Percentiles rank a stretch among this genome's conserved stretches.
These are phyloP conservation scores for Apostichopus japonicus DNA, from an alignment of 35 echinoderm and acorn worm genomes.

Conservation along the genomic window DNA sequence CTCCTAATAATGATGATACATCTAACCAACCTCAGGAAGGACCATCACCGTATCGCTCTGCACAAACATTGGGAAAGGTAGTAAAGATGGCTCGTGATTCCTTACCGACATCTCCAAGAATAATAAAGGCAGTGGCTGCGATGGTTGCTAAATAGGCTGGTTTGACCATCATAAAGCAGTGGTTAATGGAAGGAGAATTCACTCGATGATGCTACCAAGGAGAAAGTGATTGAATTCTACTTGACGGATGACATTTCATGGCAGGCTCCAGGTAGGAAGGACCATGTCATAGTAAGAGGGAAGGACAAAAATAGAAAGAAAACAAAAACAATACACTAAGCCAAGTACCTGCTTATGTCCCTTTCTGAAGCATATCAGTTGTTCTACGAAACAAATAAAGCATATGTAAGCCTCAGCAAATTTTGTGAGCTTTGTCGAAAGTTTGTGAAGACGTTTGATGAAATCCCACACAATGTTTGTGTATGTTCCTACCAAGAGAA, in stretches of 20 bases:
- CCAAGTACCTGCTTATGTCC: slow-evolving; percentile 54
- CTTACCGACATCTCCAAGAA: slow-evolving; percentile 55
- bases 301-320: slow-evolving; percentile 3
- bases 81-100: slow-evolving; percentile 8
- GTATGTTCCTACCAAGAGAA: slow-evolving; percentile 32
- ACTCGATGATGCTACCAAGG: background rate
- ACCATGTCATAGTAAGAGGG: slow-evolving; percentile 9
- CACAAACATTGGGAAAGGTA: slow-evolving; percentile 46
- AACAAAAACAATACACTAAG: slow-evolving; percentile 26
- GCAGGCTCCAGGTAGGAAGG: slow-evolving; percentile 53
- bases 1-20: background rate
- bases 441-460: slow-evolving; percentile 3
- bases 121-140: slow-evolving; percentile 37
- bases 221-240: slow-evolving; percentile 21
- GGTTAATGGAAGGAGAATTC: background rate
- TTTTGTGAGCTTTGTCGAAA: slow-evolving; percentile 8
- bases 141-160: slow-evolving; percentile 38
- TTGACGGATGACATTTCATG: slow-evolving; percentile 53
- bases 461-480: slow-evolving; percentile 50
- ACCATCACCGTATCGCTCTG: background rate
- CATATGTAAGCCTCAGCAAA: background rate
- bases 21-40: background rate
- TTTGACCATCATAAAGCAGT: background rate
- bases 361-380: slow-evolving; percentile 39
- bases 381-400: slow-evolving; percentile 19